Conservation (phyloP, 2,797 vertebrate genomes). For the Squalus acanthias region DNA sequence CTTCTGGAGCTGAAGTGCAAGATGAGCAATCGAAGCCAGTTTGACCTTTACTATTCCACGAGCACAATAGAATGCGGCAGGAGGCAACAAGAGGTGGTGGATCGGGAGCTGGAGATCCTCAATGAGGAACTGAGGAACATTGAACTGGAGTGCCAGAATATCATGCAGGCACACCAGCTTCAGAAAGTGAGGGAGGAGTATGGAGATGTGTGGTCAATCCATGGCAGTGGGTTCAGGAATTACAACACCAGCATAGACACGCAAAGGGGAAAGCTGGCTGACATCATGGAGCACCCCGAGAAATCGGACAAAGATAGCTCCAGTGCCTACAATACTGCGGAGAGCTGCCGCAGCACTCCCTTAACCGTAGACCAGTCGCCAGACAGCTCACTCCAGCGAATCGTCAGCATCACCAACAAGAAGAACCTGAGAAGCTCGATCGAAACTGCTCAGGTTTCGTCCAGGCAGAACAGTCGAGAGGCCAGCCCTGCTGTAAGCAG, state of each 20-base stretch:
- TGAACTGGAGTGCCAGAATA: slow-evolving; percentile 91
- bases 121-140: slow-evolving; percentile 92
- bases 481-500: slow-evolving; percentile 58
- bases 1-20: slow-evolving; percentile 90
- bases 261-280: slow-evolving; percentile 65
- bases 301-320: slow-evolving; percentile 96
- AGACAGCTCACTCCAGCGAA: slow-evolving; percentile 81
- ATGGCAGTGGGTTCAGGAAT: slow-evolving; percentile 62
- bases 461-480: slow-evolving; percentile 55
- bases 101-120: slow-evolving; percentile 85
- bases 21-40: slow-evolving; percentile 83
- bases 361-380: slow-evolving; percentile 81
- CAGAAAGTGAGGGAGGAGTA: slow-evolving; percentile 70
- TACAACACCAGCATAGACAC: slow-evolving; percentile 60
- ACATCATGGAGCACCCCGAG: slow-evolving; percentile 78
- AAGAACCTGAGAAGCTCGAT: slow-evolving; percentile 75
- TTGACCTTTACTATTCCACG: slow-evolving; percentile 84
- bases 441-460: slow-evolving; percentile 51
- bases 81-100: slow-evolving; percentile 70
- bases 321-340: slow-evolving; percentile 91
- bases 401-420: slow-evolving; percentile 82
- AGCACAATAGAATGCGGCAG: slow-evolving; percentile 80
- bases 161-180: slow-evolving; percentile 88
- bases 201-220: slow-evolving; percentile 60
- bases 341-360: slow-evolving; percentile 88